Evolutionary conservation across 2,888 invertebrate species (phyloP).

Genomic region (Thysanoteuthis rhombus): DNA sequence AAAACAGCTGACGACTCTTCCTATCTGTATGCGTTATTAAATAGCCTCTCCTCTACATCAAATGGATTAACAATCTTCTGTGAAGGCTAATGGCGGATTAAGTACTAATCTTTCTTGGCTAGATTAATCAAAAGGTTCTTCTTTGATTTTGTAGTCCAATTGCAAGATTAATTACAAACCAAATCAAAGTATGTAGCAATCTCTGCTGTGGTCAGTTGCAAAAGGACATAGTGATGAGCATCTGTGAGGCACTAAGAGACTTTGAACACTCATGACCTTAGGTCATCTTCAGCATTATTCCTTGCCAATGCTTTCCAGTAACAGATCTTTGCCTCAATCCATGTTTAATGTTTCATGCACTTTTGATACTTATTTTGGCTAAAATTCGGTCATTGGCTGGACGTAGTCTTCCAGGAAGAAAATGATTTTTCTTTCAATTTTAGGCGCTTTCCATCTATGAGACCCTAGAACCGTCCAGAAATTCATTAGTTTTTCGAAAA

Average conservation of each 20-base stretch:
- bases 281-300: too few species aligned
- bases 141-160: not conserved
- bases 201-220: not conserved
- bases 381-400: too few species aligned
- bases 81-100: not conserved
- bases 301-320: too few species aligned
- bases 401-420: too few species aligned
- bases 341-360: too few species aligned
- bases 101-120: not conserved
- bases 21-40: not conserved
- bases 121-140: not conserved
- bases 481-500: too few species aligned
- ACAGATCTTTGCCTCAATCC: too few species aligned
- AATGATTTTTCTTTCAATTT: too few species aligned
- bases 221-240: not conserved
- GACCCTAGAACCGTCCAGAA: too few species aligned
- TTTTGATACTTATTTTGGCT: too few species aligned
- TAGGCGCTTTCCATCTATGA: too few species aligned
- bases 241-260: not conserved
- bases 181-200: not conserved
- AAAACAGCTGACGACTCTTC: not conserved
- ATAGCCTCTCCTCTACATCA: not conserved
- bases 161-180: not conserved
- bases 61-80: not conserved
- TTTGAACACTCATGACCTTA: too few species aligned